phyloP scores from a whole-genome alignment of 2,113 vertebrate genomes.

The Otocyon megalotis region DNA sequence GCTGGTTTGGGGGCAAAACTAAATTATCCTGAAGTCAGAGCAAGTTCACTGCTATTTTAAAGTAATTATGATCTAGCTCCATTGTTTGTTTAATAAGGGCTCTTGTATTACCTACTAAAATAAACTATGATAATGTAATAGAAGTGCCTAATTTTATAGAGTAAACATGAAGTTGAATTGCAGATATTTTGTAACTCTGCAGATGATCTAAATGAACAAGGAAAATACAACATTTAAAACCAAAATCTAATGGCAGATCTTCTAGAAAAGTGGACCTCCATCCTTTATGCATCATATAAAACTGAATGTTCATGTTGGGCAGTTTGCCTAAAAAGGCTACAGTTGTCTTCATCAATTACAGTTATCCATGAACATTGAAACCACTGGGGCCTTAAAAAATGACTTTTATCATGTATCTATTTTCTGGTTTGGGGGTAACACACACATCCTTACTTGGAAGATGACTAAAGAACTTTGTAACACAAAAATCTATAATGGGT shows the following conservation, averaged over 20 bases:
- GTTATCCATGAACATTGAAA: conserved; percentile 31
- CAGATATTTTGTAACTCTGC: conserved; percentile 53
- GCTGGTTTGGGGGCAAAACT: not conserved
- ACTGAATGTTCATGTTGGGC: not conserved
- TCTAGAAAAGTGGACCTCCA: not conserved
- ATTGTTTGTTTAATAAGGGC: conserved; percentile 66
- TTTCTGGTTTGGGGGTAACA: conserved; percentile 12
- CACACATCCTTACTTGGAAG: not conserved
- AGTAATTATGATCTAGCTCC: conserved; percentile 49
- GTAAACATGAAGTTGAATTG: conserved; percentile 50
- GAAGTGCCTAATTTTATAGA: conserved; percentile 52
- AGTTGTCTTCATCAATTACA: conserved; percentile 22
- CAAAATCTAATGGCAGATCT: not conserved
- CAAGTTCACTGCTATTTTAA: conserved; percentile 69
- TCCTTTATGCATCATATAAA: not conserved
- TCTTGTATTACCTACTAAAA: conserved; percentile 59
- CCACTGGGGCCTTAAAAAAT: not conserved
- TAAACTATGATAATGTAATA: conserved; percentile 44
- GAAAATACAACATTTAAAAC: not conserved
- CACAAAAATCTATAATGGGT: not conserved
- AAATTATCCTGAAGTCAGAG: conserved; percentile 70
- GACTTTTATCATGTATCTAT: not conserved
- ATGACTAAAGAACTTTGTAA: not conserved
- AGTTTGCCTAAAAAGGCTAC: not conserved
- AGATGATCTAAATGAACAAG: conserved; percentile 26